Evolutionary conservation across 2,888 invertebrate genomes (phyloP).

Genomic region (Esperia sulphurella): DNA sequence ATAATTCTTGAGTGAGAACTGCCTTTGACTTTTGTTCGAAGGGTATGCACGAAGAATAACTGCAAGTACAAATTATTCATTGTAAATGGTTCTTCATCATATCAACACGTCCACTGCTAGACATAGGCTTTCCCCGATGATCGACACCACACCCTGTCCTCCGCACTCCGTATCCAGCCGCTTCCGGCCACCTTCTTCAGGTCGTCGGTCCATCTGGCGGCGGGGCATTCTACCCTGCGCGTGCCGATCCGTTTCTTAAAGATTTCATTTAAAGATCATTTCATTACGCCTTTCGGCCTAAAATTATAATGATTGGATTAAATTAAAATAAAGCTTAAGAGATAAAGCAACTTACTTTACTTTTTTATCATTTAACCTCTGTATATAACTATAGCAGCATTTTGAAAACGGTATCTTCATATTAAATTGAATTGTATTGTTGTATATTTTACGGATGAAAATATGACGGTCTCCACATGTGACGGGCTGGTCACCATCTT

Average conservation of each 20-base stretch:
- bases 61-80: background rate
- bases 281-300: too few relatives aligned
- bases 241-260: too few relatives aligned
- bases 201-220: too few relatives aligned
- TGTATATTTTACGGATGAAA: background rate
- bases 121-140: too few relatives aligned
- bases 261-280: too few relatives aligned
- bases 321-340: too few relatives aligned
- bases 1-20: background rate
- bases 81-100: too few relatives aligned
- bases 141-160: too few relatives aligned
- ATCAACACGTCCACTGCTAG: too few relatives aligned
- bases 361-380: background rate
- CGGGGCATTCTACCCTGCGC: too few relatives aligned
- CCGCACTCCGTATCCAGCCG: too few relatives aligned
- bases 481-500: background rate
- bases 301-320: background rate
- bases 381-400: background rate
- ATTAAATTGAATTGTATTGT: background rate
- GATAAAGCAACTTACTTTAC: background rate
- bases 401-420: background rate
- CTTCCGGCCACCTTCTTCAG: too few relatives aligned
- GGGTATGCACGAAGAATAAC: background rate
- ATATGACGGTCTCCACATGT: background rate
- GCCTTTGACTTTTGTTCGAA: background rate